Percentiles rank a stretch among this genome's conserved stretches.
Evolutionary conservation across 2,888 invertebrate species (phyloP).

Genomic region (Drosophila engyochracea): DNA sequence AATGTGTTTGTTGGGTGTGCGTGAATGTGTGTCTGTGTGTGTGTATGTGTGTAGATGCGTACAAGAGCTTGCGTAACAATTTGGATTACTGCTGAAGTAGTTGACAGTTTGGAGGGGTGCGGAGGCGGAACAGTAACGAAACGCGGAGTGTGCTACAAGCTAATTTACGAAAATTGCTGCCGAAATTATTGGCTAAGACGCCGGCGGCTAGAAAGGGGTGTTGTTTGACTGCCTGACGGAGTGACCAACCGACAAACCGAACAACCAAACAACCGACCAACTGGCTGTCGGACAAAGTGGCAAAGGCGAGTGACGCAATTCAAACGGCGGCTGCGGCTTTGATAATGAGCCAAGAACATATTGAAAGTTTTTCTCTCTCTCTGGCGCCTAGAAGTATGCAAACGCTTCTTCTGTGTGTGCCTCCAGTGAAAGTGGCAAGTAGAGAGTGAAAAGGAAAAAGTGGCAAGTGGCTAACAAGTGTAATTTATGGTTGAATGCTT

Average conservation of each 20-base stretch:
- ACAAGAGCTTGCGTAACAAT: slow-evolving; percentile 74
- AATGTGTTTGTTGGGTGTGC: slow-evolving; percentile 3
- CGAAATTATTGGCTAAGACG: slow-evolving; percentile 75
- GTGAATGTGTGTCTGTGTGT: not conserved
- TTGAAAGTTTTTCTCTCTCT: slow-evolving; percentile 55
- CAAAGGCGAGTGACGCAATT: slow-evolving; percentile 59
- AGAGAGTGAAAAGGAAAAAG: slow-evolving; percentile 31
- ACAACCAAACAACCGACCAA: slow-evolving; percentile 7
- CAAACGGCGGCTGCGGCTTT: slow-evolving; percentile 35
- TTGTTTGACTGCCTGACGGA: slow-evolving; percentile 24
- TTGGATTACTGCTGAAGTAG: slow-evolving; percentile 76
- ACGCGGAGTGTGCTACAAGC: slow-evolving; percentile 54
- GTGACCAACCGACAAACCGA: slow-evolving; percentile 8
- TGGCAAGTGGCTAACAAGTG: slow-evolving; percentile 65
- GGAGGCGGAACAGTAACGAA: not conserved
- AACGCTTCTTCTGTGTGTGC: slow-evolving; percentile 51
- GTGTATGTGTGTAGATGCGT: slow-evolving; percentile 30
- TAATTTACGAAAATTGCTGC: slow-evolving; percentile 81
- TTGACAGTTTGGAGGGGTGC: slow-evolving; percentile 52
- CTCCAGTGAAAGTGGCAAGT: slow-evolving; percentile 29
- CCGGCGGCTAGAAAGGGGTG: slow-evolving; percentile 25
- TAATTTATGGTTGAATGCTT: slow-evolving; percentile 70
- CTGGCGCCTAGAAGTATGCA: slow-evolving; percentile 67
- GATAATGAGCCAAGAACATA: slow-evolving; percentile 75
- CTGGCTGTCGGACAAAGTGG: not conserved